Percentiles rank a stretch among this genome's conserved stretches.
phyloP scores from a whole-genome alignment of 2,888 invertebrate genomes.

The Hirtodrosophila trivittata region DNA sequence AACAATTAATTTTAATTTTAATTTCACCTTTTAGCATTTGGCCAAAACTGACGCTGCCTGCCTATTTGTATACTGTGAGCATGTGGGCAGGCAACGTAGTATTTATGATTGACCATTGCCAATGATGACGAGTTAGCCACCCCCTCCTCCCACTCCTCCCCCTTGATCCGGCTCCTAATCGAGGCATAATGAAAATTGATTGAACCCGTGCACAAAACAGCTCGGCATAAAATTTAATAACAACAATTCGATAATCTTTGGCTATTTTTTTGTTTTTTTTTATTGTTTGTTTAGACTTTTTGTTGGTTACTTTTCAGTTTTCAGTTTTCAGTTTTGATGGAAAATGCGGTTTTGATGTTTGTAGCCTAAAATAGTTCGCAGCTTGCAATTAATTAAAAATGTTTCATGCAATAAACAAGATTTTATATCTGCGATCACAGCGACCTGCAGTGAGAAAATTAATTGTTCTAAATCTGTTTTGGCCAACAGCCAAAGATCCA shows the following conservation, averaged over 20 bases:
- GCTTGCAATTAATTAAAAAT: conserved; percentile 62
- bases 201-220: conserved; percentile 52
- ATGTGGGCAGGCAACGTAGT: conserved; percentile 19
- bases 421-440: conserved; percentile 20
- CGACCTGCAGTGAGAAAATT: conserved; percentile 28
- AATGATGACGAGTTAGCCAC: conserved; percentile 18
- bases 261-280: conserved; percentile 51
- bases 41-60: conserved; percentile 22
- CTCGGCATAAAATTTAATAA: conserved; percentile 50
- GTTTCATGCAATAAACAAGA: conserved; percentile 68
- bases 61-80: conserved; percentile 8
- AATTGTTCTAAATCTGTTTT: conserved; percentile 27
- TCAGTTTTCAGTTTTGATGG: conserved; percentile 29
- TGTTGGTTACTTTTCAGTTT: conserved; percentile 3
- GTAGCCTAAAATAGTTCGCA: conserved; percentile 55
- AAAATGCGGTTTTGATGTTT: conserved; percentile 62
- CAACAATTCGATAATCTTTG: conserved; percentile 21
- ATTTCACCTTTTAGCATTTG: conserved; percentile 52
- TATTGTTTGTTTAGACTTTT: conserved; percentile 65
- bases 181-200: conserved; percentile 70
- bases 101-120: conserved; percentile 31
- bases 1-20: conserved; percentile 70
- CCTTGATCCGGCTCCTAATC: background rate
- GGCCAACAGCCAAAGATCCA: conserved; percentile 31
- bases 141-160: background rate